Evolutionary conservation across 2,888 invertebrate genomes (phyloP), one percentile per base, ranked within the genome.

Genomic region (Andrena hattorfiana): DNA sequence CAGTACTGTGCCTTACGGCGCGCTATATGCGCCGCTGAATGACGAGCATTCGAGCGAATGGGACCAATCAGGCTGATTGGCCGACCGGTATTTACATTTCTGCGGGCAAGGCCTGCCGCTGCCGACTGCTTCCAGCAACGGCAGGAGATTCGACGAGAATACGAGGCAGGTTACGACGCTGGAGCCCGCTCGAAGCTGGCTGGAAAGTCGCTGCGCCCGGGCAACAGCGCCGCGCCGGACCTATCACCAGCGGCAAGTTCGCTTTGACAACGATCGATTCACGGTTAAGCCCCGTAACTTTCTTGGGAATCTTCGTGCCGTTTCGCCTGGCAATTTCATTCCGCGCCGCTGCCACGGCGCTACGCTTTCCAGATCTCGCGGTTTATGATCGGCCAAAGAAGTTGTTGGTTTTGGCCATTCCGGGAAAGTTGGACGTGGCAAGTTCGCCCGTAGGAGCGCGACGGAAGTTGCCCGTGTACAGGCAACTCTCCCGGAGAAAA

Each of bases 51-150:
- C 92, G 91, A 90, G 90, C 93, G 92, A 93, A 92, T 92, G 91
- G 90, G 92, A 93, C 92, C 93, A 94, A 94, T 93, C 94, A 93
- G 93, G 84, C 93, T 93, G 94, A 94, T 94, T 94, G 93, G 93
- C 92, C 92, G 89, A 88, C 90, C 89, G 90, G 91, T 93, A 93
- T 92, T 93, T 92, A 92, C 93, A 93, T 92, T 93, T 93, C 92
- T 92, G 91, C 87, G 90, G 90, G 90, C 84, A 76, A 77, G 88
- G 16, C 81, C 84, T 78, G 88, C 85, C 76, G 82, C 83, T 68
- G 69, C 74, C 66, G 76, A 67, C 76, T 73, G 77, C 83, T 75
- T 83, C 72, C 62, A 71, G 79, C 78, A 66, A 66, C 73, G 80
- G 81, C 80, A 64, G 67, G 87, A 88, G 87, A 83, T 77, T 77